Evolutionary conservation across 2,888 invertebrate genomes (phyloP).

Genomic region (Monopis laevigella): DNA sequence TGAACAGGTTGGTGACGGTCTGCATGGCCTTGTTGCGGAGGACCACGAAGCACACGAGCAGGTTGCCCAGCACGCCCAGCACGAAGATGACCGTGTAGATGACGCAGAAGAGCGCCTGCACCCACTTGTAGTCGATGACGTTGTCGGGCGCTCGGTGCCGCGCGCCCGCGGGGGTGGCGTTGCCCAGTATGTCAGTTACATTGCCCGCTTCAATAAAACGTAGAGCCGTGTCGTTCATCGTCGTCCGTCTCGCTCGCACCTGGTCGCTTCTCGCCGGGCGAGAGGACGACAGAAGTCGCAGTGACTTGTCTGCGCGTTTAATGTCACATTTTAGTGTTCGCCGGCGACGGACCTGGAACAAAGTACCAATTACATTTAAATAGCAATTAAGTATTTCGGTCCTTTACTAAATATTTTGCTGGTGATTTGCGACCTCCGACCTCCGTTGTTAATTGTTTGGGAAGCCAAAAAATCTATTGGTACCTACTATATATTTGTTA

Average conservation of each 20-base stretch:
- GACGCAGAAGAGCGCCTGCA: constrained; percentile 78
- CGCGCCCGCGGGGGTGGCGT: background rate
- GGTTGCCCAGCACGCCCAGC: constrained; percentile 89
- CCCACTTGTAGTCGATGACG: constrained; percentile 71
- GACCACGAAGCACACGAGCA: constrained; percentile 93
- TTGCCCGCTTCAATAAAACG: constrained; percentile 23
- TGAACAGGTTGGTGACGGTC: constrained; percentile 97
- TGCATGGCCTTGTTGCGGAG: constrained; percentile 94
- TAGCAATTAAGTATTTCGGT: constrained; percentile 4
- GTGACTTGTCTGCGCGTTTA: constrained; percentile 13
- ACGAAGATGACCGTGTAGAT: constrained; percentile 88
- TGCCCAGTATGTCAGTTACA: constrained; percentile 10
- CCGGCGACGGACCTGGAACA: constrained; percentile 45
- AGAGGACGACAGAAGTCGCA: constrained; percentile 3
- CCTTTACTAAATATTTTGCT: background rate
- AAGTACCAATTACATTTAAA: constrained; percentile 25
- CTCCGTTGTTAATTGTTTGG: no score
- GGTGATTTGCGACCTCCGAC: background rate
- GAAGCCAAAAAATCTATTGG: no score
- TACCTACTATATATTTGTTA: no score
- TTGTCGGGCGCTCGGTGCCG: constrained; percentile 30
- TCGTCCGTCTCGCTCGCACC: constrained; percentile 13
- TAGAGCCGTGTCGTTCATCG: constrained; percentile 42
- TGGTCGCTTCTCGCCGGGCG: background rate
- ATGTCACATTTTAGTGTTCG: constrained; percentile 17